Evolutionary conservation across 2,888 invertebrate genomes (phyloP).

Genomic region (Drymonia ruficornis): DNA sequence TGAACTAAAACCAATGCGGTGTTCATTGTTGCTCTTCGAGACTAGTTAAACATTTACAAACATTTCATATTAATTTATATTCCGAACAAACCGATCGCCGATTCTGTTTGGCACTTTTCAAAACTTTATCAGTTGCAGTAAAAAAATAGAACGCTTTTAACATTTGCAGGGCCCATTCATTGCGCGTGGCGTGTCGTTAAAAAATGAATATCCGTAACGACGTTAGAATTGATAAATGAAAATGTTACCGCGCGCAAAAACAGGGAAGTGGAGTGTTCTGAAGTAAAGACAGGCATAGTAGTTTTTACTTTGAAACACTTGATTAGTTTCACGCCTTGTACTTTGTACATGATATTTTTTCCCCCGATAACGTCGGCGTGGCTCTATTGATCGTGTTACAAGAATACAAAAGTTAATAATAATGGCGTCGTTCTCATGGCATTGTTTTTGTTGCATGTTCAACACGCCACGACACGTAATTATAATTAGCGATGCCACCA

Average conservation of each 20-base stretch:
- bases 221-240: constrained; percentile 11
- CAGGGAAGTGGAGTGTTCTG: constrained; percentile 17
- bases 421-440: constrained; percentile 49
- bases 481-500: constrained; percentile 57
- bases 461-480: constrained; percentile 49
- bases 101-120: no score
- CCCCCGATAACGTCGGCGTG: constrained; percentile 51
- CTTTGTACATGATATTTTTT: constrained; percentile 46
- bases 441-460: constrained; percentile 52
- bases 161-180: neutral
- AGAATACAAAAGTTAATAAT: constrained; percentile 42
- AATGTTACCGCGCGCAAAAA: constrained; percentile 23
- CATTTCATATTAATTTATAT: no score
- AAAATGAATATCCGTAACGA: neutral
- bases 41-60: no score
- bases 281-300: constrained; percentile 35
- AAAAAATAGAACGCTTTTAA: no score
- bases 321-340: constrained; percentile 54
- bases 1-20: neutral
- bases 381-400: constrained; percentile 44
- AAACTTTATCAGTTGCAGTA: no score
- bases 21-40: neutral
- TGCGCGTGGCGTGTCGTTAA: neutral
- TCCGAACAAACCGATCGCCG: no score
- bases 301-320: constrained; percentile 52